Percentiles rank a stretch among this genome's conserved stretches.
phyloP scores from a whole-genome alignment of 2,888 invertebrate species.

The Rugalucina vietnamica region DNA sequence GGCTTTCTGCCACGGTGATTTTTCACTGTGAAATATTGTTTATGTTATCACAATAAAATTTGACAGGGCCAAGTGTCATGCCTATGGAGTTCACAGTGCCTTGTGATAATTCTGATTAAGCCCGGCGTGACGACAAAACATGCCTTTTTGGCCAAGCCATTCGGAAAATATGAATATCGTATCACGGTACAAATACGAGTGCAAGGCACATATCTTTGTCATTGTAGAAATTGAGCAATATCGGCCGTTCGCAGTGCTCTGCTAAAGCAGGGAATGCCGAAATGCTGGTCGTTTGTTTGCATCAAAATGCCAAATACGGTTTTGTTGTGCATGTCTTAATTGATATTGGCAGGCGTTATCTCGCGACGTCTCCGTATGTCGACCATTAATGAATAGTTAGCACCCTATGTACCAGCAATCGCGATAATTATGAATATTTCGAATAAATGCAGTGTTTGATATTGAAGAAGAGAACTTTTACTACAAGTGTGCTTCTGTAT shows the following conservation, averaged over 20 bases:
- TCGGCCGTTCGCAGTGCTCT: too few relatives aligned
- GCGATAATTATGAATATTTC: background rate
- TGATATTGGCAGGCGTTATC: conserved; percentile 4
- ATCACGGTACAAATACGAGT: too few relatives aligned
- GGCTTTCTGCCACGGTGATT: background rate
- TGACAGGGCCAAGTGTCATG: background rate
- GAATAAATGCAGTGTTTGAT: background rate
- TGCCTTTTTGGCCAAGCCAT: too few relatives aligned
- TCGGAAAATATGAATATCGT: too few relatives aligned
- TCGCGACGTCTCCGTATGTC: background rate
- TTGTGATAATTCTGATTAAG: background rate
- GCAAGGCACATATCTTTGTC: too few relatives aligned
- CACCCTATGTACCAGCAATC: background rate
- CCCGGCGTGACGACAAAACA: too few relatives aligned
- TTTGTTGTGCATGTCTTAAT: background rate
- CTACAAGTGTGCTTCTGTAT: too few relatives aligned
- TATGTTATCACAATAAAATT: conserved; percentile 2
- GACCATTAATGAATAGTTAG: conserved; percentile 4
- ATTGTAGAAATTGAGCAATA: too few relatives aligned
- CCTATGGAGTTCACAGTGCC: background rate
- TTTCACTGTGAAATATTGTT: background rate
- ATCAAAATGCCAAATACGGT: background rate
- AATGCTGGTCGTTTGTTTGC: too few relatives aligned
- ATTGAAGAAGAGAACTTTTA: too few relatives aligned
- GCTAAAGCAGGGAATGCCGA: too few relatives aligned